Evolutionary conservation across 1,140 invertebrate genomes (phyloP), one percentile per base, ranked within the genome.

Genomic region (Hermetia illucens): DNA sequence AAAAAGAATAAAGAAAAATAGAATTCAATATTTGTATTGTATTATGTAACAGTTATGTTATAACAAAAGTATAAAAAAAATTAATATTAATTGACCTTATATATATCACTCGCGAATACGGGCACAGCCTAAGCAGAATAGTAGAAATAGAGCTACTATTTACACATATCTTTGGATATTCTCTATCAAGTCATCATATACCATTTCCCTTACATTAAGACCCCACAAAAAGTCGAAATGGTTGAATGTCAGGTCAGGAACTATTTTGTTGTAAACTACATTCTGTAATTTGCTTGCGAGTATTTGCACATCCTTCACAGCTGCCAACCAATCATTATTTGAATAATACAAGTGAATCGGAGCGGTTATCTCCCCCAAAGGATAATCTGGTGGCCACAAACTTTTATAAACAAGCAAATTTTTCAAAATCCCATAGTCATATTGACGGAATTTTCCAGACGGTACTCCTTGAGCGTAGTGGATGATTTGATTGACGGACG

Each of bases 401-500:
- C 62, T 53, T 3, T 57, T 57, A 40, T 65, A 65, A 15, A 21
- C 32, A 13, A 36, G 34, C 10, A 51, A 13, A 42, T 65, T 65
- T 19, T 53, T 48, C 5, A 12, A 3, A 1, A 6, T 5, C 1
- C 61, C 61, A 16, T 55, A 53, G 48, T 65, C 59, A 31, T 45
- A 65, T 18, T 51, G 43, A 0, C 46, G 45, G 25, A 65, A 65
- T 1, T 54, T 50, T 5, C 50, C 55, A 2, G 50, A 61, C 15
- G 62, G 47, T 3, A 64, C 52, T 15, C 58, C 63, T 49, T 75
- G 77, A 2, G 68, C 71, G 47, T 67, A 79, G 49, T 81, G 77
- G 5, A 76, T 58, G 0, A 87, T 47, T 49, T 84, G 80, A 46
- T 75, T 73, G 21, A 70, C 68, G 0, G 80, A 80, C 2, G 79